phyloP scores from a whole-genome alignment of 64 coral and sea anemone genomes.

The Hydrozoanthus tunicans region DNA sequence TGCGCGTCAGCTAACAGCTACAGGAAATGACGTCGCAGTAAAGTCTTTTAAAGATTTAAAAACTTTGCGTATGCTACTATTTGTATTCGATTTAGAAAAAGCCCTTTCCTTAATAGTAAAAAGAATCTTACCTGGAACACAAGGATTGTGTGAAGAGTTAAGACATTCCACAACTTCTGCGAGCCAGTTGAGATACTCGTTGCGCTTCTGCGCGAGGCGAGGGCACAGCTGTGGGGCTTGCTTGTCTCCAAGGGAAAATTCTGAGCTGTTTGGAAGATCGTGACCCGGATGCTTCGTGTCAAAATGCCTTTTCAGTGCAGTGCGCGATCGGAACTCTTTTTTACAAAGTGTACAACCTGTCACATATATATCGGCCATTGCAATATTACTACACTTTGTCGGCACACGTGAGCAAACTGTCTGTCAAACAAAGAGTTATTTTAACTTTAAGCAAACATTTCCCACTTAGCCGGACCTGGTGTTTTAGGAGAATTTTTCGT shows the following conservation, averaged over 20 bases:
- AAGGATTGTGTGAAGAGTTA: background rate
- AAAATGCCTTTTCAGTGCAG: too few species aligned
- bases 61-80: too few species aligned
- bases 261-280: background rate
- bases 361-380: too few species aligned
- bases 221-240: background rate
- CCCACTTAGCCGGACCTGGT: background rate
- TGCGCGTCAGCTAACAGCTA: background rate
- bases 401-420: background rate
- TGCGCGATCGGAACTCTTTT: too few species aligned
- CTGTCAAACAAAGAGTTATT: background rate
- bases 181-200: background rate
- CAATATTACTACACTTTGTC: background rate
- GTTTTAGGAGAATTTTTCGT: background rate
- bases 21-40: background rate
- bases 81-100: background rate
- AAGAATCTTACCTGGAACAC: background rate
- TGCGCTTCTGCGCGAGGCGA: background rate
- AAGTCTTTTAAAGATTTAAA: background rate
- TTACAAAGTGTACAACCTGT: too few species aligned
- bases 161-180: constrained; percentile 8
- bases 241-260: constrained; percentile 11
- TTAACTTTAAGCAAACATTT: background rate
- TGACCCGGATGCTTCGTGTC: background rate
- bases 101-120: background rate